Conservation (phyloP, 2,113 vertebrate species). For the Aegotheles bennettii region DNA sequence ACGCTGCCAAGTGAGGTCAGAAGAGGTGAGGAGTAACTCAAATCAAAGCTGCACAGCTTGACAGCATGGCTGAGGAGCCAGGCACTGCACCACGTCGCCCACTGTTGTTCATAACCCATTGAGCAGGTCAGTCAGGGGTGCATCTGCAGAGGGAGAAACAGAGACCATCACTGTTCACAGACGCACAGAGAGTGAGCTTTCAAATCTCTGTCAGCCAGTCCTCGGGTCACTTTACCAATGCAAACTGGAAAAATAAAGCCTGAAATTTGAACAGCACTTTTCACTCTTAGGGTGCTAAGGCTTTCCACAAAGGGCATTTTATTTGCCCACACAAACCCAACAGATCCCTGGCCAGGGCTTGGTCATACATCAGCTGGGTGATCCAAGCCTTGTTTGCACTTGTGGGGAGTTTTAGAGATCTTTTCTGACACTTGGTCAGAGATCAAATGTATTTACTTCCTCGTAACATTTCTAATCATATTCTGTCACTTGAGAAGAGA, state of each 20-base stretch:
- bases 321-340: not conserved
- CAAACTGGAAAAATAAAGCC: conserved; percentile 24
- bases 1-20: not conserved
- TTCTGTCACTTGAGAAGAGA: not conserved
- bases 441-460: not conserved
- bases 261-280: not conserved
- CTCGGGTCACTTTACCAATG: not conserved
- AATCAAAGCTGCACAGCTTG: not conserved
- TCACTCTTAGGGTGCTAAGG: not conserved
- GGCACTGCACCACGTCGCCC: not conserved
- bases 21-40: not conserved
- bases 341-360: not conserved
- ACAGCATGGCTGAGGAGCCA: not conserved
- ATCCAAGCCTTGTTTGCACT: not conserved
- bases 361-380: not conserved
- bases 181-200: not conserved
- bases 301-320: not conserved
- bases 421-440: not conserved
- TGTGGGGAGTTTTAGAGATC: not conserved
- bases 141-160: not conserved
- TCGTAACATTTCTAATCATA: not conserved
- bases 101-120: not conserved
- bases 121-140: not conserved
- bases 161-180: not conserved
- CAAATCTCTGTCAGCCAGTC: not conserved